Conservation (phyloP, 2,888 invertebrate species). For the Xanthorhoe designata region DNA sequence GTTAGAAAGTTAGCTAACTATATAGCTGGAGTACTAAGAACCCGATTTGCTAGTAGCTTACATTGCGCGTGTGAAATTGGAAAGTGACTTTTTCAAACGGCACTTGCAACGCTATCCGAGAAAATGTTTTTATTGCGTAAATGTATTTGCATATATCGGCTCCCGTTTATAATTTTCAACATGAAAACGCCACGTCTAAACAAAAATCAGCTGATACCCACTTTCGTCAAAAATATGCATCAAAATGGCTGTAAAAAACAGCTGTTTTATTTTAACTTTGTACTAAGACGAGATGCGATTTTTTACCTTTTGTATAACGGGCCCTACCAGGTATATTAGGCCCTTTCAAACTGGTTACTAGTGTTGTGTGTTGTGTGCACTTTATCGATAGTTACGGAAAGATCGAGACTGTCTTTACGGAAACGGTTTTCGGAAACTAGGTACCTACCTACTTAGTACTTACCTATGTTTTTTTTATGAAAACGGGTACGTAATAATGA, state of each 20-base stretch:
- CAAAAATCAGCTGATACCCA: slow-evolving; percentile 46
- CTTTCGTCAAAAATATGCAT: slow-evolving; percentile 22
- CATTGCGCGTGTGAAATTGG: neutral
- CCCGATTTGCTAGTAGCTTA: slow-evolving; percentile 46
- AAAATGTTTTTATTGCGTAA: slow-evolving; percentile 37
- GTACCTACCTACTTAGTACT: neutral
- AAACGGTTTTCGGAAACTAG: neutral
- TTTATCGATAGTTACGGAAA: slow-evolving; percentile 38
- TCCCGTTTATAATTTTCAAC: neutral
- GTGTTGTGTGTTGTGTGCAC: slow-evolving; percentile 43
- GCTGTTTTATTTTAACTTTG: slow-evolving; percentile 26
- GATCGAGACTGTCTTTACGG: slow-evolving; percentile 1
- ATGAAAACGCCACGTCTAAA: slow-evolving; percentile 37
- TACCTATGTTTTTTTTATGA: no score
- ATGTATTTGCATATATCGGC: slow-evolving; percentile 18
- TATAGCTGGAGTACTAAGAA: slow-evolving; percentile 46
- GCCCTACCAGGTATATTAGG: slow-evolving; percentile 51
- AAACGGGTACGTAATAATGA: no score
- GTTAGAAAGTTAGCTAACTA: slow-evolving; percentile 64
- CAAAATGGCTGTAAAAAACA: slow-evolving; percentile 20
- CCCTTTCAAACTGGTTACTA: slow-evolving; percentile 45
- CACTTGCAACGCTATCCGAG: slow-evolving; percentile 36
- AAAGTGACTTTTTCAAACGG: slow-evolving; percentile 45
- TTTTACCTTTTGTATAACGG: slow-evolving; percentile 52
- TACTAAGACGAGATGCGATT: slow-evolving; percentile 32